phyloP scores from a whole-genome alignment of 2,888 invertebrate species.

The Platycnemis pennipes region DNA sequence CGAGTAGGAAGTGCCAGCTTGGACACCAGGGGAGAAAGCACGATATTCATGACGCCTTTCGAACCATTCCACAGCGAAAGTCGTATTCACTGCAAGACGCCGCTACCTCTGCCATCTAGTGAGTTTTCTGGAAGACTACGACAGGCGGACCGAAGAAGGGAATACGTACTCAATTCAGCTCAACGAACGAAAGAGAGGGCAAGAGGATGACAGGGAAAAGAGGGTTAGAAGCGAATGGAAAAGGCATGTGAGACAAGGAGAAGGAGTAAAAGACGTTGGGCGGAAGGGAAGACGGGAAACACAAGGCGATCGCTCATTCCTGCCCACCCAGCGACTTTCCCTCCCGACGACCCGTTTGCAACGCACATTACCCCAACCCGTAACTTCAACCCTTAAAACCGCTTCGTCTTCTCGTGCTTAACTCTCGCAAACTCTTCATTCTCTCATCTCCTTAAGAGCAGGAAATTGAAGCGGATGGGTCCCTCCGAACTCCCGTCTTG shows the following conservation, averaged over 20 bases:
- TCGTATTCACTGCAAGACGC: background rate
- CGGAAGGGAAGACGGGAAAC: background rate
- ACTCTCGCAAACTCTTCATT: background rate
- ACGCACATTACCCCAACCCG: background rate
- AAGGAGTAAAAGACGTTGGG: no score
- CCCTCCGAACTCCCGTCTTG: background rate
- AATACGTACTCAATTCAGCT: background rate
- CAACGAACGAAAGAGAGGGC: background rate
- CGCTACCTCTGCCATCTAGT: background rate
- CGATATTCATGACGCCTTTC: no score
- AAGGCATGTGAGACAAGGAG: background rate
- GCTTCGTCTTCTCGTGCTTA: constrained; percentile 8
- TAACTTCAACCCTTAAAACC: background rate
- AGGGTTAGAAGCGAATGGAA: no score
- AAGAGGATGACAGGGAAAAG: background rate
- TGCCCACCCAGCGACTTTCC: background rate
- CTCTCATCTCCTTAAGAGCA: background rate
- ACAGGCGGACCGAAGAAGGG: background rate
- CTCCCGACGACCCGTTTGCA: background rate
- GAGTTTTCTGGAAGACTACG: constrained; percentile 10
- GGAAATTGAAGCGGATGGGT: constrained; percentile 36
- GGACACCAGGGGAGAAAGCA: no score
- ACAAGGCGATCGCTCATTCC: constrained; percentile 3
- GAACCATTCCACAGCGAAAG: no score
- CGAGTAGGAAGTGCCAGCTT: no score